These are phyloP conservation scores for Ectobius pallidus DNA, from an alignment of 2,888 invertebrate species.

Conservation along the genomic window DNA sequence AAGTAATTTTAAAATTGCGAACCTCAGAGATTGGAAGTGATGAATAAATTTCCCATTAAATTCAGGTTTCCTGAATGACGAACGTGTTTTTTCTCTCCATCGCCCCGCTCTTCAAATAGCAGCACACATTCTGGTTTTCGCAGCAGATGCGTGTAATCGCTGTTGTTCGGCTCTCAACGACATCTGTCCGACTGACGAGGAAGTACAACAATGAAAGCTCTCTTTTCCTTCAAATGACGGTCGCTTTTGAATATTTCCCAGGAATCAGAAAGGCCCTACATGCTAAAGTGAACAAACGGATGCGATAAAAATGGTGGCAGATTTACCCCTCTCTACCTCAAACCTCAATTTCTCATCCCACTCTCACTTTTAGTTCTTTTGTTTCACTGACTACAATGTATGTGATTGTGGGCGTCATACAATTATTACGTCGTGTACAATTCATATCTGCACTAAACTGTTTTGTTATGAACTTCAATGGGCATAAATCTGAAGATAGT, in stretches of 20 bases:
- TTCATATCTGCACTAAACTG: constrained; percentile 2
- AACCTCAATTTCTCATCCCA: too few relatives aligned
- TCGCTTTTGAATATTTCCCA: constrained; percentile 37
- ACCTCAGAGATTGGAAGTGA: not conserved
- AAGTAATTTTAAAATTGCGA: too few relatives aligned
- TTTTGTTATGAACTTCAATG: not conserved
- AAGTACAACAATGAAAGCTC: not conserved
- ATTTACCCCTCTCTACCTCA: not conserved
- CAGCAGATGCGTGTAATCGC: constrained; percentile 16
- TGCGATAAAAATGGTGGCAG: not conserved
- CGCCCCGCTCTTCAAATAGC: not conserved
- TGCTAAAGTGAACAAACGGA: constrained; percentile 6
- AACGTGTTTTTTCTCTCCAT: not conserved
- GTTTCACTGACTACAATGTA: not conserved
- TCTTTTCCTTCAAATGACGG: constrained; percentile 19
- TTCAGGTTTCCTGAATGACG: not conserved
- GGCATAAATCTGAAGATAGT: not conserved
- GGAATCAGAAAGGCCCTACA: constrained; percentile 3
- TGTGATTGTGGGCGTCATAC: not conserved
- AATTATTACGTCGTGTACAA: not conserved
- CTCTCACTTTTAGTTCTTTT: not conserved
- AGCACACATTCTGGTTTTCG: not conserved
- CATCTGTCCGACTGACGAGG: constrained; percentile 12
- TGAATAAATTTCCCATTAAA: not conserved
- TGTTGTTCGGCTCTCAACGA: not conserved